Evolutionary conservation across 2,888 invertebrate species (phyloP).

Genomic region (Heteromyza rotundicornis): DNA sequence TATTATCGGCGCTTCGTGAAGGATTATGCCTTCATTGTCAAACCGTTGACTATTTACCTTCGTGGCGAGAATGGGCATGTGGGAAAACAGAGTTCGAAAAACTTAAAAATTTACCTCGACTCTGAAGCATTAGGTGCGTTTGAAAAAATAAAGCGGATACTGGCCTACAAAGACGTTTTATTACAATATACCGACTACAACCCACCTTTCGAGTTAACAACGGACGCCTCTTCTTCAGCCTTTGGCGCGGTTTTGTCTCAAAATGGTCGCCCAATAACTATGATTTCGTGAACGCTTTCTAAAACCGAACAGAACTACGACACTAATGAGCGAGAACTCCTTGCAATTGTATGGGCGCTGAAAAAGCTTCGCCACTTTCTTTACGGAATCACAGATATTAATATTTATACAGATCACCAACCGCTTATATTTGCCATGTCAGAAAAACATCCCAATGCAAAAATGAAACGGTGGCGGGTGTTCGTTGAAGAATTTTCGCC

Average conservation of each 20-base stretch:
- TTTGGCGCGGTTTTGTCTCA: conserved; percentile 28
- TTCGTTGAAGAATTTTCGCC: conserved; percentile 28
- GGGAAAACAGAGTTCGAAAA: conserved; percentile 21
- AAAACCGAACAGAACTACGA: conserved; percentile 30
- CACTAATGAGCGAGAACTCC: conserved; percentile 23
- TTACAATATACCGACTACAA: conserved; percentile 18
- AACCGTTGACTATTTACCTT: conserved; percentile 26
- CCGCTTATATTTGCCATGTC: conserved; percentile 30
- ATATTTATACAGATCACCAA: conserved; percentile 31
- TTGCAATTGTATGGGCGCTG: conserved; percentile 24
- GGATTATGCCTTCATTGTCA: conserved; percentile 25
- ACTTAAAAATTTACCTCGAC: conserved; percentile 20
- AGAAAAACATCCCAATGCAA: conserved; percentile 28
- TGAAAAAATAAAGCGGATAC: conserved; percentile 17
- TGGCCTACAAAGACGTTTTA: conserved; percentile 22
- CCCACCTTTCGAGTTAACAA: conserved; percentile 17
- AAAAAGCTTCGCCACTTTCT: conserved; percentile 53
- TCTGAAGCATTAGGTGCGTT: conserved; percentile 25
- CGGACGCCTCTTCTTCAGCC: conserved; percentile 22
- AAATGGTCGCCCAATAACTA: conserved; percentile 25
- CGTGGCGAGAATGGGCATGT: conserved; percentile 25
- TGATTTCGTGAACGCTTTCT: conserved; percentile 27
- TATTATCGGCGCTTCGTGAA: conserved; percentile 27
- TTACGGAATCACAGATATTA: conserved; percentile 41
- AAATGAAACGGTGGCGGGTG: conserved; percentile 22